Evolutionary conservation across 2,888 invertebrate genomes (phyloP).

Genomic region (Eupithecia subumbrata): DNA sequence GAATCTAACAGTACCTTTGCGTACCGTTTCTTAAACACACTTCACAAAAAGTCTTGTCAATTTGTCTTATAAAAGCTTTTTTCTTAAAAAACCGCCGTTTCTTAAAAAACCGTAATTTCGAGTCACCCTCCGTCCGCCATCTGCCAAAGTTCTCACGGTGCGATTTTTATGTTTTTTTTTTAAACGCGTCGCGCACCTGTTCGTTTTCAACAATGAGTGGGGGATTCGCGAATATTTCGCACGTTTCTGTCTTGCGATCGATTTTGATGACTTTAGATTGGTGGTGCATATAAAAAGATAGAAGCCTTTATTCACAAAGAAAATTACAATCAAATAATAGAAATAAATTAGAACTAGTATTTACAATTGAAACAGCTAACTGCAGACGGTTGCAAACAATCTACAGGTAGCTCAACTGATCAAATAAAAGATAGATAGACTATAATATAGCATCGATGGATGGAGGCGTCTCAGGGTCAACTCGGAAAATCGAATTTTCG

Average conservation of each 20-base stretch:
- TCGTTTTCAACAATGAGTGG: background rate
- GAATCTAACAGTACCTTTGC: background rate
- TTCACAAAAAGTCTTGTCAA: background rate
- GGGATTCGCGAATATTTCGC: constrained; percentile 2
- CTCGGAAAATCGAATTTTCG: too few species aligned
- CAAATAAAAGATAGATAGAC: too few species aligned
- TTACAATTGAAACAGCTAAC: too few species aligned
- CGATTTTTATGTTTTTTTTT: constrained; percentile 35
- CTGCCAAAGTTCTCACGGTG: constrained; percentile 48
- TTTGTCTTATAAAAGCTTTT: constrained; percentile 11
- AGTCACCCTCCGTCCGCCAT: constrained; percentile 32
- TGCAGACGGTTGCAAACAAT: too few species aligned
- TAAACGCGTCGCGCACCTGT: constrained; percentile 8
- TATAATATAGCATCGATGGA: too few species aligned
- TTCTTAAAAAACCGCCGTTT: constrained; percentile 8
- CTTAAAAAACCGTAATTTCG: constrained; percentile 24
- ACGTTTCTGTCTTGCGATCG: background rate
- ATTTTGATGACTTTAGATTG: background rate
- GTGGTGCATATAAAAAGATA: too few species aligned
- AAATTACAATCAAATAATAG: too few species aligned
- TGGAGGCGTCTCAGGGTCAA: too few species aligned
- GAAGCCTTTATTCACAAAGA: too few species aligned
- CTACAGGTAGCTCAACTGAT: too few species aligned
- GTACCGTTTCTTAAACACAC: background rate
- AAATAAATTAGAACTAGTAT: too few species aligned